These are phyloP conservation scores for Tetrax tetrax DNA, from an alignment of 2,113 vertebrate species.

Conservation along the genomic window DNA sequence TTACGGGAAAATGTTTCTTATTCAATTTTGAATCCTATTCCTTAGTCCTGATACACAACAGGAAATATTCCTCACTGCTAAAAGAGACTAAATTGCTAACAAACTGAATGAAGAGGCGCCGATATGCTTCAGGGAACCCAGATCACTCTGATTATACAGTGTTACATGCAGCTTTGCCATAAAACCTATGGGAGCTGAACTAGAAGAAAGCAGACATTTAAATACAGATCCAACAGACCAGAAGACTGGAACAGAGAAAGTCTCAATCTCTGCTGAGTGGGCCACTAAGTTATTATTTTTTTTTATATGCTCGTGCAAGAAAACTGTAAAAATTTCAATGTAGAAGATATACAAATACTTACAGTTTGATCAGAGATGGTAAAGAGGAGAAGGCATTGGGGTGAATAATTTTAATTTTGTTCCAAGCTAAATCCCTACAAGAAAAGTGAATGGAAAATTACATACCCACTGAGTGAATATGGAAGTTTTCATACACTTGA, in stretches of 20 bases:
- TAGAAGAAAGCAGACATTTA: background rate
- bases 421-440: conserved; percentile 90
- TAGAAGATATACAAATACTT: conserved; percentile 73
- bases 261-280: background rate
- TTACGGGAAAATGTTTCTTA: background rate
- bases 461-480: conserved; percentile 6
- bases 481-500: conserved; percentile 41
- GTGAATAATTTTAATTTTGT: conserved; percentile 84
- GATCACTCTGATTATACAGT: background rate
- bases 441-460: conserved; percentile 51
- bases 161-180: background rate
- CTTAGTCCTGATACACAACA: background rate
- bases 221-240: background rate
- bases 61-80: background rate
- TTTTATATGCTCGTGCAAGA: background rate
- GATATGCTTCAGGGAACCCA: background rate
- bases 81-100: background rate
- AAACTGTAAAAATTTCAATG: background rate
- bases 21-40: background rate
- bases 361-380: conserved; percentile 90
- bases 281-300: background rate
- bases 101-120: background rate
- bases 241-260: background rate
- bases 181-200: background rate
- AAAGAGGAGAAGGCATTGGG: conserved; percentile 86